These are phyloP conservation scores for Actenoides hombroni DNA, from an alignment of 2,113 vertebrate species.

Conservation along the genomic window DNA sequence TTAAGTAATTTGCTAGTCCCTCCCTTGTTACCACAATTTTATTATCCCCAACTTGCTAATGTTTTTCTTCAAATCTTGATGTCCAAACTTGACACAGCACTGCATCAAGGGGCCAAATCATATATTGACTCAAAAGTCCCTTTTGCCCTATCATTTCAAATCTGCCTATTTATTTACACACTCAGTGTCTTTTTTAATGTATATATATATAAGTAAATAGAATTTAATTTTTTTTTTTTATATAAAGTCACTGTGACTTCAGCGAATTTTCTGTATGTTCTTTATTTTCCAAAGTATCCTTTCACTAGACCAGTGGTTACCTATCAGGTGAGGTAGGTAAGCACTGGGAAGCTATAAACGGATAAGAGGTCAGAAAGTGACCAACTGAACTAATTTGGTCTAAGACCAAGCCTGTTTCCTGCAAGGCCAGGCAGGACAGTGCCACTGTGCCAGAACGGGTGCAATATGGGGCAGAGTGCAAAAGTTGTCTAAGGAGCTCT, in stretches of 20 bases:
- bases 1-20: background rate
- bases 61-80: background rate
- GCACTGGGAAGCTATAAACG: background rate
- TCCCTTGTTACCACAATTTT: background rate
- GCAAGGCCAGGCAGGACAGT: background rate
- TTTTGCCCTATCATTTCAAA: background rate
- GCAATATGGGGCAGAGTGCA: background rate
- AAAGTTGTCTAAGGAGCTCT: background rate
- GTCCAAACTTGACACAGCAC: background rate
- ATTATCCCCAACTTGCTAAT: background rate
- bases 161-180: background rate
- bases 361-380: background rate
- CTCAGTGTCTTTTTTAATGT: too few species aligned
- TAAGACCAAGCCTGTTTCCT: background rate
- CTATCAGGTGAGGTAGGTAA: background rate
- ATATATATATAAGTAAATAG: background rate
- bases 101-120: background rate
- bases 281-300: background rate
- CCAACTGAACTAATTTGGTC: background rate
- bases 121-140: background rate
- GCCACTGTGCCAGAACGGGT: accelerated
- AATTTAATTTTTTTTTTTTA: too few species aligned
- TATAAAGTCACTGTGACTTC: background rate
- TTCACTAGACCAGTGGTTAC: background rate
- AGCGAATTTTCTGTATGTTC: background rate